Conservation (phyloP, 2,113 vertebrate genomes). For the Etheostoma spectabile region DNA sequence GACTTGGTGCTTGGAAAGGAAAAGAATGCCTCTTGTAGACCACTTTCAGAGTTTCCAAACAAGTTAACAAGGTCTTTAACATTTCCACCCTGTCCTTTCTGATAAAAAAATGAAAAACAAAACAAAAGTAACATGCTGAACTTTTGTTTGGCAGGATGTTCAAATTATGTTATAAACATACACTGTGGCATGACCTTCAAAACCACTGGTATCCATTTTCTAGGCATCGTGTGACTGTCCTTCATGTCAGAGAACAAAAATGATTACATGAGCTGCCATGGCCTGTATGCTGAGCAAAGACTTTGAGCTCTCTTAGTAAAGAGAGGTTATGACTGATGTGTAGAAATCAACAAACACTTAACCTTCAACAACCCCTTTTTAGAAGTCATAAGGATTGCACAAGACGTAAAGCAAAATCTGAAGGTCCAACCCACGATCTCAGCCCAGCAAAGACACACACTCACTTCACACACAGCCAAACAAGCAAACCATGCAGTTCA, state of each 20-base stretch:
- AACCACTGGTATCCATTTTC: slow-evolving; percentile 24
- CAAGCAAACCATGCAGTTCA: slow-evolving; percentile 10
- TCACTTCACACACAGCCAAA: slow-evolving; percentile 1
- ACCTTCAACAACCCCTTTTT: not conserved
- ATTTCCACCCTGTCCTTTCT: slow-evolving; percentile 16
- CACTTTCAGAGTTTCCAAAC: slow-evolving; percentile 29
- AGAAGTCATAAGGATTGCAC: slow-evolving; percentile 11
- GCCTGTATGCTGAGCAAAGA: not conserved
- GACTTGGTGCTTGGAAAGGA: slow-evolving; percentile 24
- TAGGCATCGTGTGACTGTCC: slow-evolving; percentile 12
- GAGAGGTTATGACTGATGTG: not conserved
- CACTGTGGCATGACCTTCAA: slow-evolving; percentile 34
- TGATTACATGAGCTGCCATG: not conserved
- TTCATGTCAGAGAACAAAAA: slow-evolving; percentile 2
- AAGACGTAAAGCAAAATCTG: slow-evolving; percentile 21
- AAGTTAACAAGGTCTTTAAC: slow-evolving; percentile 25
- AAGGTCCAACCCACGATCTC: not conserved
- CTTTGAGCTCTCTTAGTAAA: not conserved
- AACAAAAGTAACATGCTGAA: not conserved
- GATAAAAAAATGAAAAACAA: slow-evolving; percentile 6
- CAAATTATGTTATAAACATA: slow-evolving; percentile 31
- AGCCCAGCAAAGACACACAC: slow-evolving; percentile 19
- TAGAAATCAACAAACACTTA: slow-evolving; percentile 14
- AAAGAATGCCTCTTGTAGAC: slow-evolving; percentile 9
- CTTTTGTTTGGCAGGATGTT: slow-evolving; percentile 26